A percentile compares a stretch with the other conserved stretches of the same genome.
Conservation (phyloP, 2,888 invertebrate genomes). For the Polymixis flavicincta region DNA sequence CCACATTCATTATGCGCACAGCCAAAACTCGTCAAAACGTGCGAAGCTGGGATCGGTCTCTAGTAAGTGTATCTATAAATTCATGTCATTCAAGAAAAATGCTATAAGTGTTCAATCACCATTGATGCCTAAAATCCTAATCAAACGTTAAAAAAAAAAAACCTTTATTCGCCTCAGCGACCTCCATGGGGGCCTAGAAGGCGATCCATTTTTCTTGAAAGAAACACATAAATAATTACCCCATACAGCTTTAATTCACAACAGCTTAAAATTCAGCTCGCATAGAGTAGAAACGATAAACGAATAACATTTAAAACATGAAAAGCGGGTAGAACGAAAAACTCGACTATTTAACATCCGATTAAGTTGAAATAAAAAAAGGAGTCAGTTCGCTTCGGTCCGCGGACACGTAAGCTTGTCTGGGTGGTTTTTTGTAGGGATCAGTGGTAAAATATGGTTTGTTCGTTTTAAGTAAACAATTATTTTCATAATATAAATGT, state of each 20-base stretch:
- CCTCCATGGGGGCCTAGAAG: too few relatives aligned
- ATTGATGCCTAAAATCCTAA: not conserved
- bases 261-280: conserved; percentile 36
- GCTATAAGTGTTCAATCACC: not conserved
- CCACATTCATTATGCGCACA: too few relatives aligned
- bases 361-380: conserved; percentile 66
- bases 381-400: conserved; percentile 29
- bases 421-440: conserved; percentile 33
- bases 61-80: not conserved
- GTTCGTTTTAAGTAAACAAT: not conserved
- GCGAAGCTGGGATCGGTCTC: not conserved
- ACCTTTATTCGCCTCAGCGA: not conserved
- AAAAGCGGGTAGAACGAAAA: conserved; percentile 43
- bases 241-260: not conserved
- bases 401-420: conserved; percentile 41
- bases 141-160: too few relatives aligned
- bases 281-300: conserved; percentile 45
- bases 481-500: not conserved
- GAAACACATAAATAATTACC: not conserved
- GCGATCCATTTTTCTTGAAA: not conserved
- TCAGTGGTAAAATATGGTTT: conserved; percentile 3
- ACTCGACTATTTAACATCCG: conserved; percentile 66
- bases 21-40: too few relatives aligned
- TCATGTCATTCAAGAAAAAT: not conserved
- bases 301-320: conserved; percentile 56